A percentile compares a stretch with the other conserved stretches of the same genome.
phyloP scores from a whole-genome alignment of 1,140 invertebrate genomes.

The Drosophila chauvacae region DNA sequence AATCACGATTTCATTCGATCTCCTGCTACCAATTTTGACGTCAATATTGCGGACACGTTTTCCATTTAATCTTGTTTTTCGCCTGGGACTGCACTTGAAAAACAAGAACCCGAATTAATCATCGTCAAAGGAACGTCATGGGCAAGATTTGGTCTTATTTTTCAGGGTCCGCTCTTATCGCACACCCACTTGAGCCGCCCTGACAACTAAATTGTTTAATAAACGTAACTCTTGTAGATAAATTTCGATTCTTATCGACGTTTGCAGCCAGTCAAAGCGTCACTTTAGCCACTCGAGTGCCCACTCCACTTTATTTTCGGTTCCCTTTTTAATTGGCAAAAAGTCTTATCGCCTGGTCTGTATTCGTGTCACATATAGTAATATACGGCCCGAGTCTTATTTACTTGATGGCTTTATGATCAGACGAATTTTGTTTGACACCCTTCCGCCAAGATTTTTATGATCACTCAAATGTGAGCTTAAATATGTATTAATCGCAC shows the following conservation, averaged over 20 bases:
- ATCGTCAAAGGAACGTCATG: constrained; percentile 37
- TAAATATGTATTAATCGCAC: constrained; percentile 49
- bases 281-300: constrained; percentile 54
- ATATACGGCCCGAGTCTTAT: constrained; percentile 4
- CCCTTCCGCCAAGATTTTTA: constrained; percentile 48
- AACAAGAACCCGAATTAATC: constrained; percentile 37
- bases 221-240: constrained; percentile 57
- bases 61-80: constrained; percentile 27
- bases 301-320: constrained; percentile 39
- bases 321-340: constrained; percentile 40
- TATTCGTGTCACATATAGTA: constrained; percentile 20
- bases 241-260: constrained; percentile 43
- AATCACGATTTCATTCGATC: constrained; percentile 17
- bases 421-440: constrained; percentile 34
- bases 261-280: constrained; percentile 40
- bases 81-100: constrained; percentile 10
- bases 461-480: constrained; percentile 42
- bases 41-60: constrained; percentile 21
- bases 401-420: constrained; percentile 56
- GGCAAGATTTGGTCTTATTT: constrained; percentile 50
- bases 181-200: constrained; percentile 33
- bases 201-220: constrained; percentile 68
- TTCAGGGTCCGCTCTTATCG: constrained; percentile 41
- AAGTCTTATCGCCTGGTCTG: constrained; percentile 28
- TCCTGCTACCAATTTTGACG: constrained; percentile 17